Percentiles rank a stretch among this genome's conserved stretches.
phyloP scores from a whole-genome alignment of 2,797 vertebrate genomes.

The Melanotaenia nigrans region DNA sequence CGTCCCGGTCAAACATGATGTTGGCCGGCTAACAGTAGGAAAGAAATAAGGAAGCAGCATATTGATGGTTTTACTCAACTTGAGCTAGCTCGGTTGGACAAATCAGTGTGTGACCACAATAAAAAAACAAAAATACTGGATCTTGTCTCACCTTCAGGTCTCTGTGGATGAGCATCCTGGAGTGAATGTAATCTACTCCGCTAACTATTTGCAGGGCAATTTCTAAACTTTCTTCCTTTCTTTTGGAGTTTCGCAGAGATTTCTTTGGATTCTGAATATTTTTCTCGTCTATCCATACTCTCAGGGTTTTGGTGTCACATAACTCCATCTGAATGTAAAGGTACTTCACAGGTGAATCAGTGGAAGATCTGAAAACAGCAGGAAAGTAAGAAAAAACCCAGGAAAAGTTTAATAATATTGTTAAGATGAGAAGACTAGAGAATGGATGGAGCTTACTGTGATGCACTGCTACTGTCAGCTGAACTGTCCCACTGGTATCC shows the following conservation, averaged over 20 bases:
- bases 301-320: constrained; percentile 84
- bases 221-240: constrained; percentile 66
- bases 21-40: constrained; percentile 84
- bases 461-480: constrained; percentile 56
- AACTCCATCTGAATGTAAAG: constrained; percentile 93
- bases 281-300: constrained; percentile 79
- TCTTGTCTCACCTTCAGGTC: constrained; percentile 88
- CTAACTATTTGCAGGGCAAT: constrained; percentile 81
- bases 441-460: constrained; percentile 63
- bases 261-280: constrained; percentile 46
- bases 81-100: neutral
- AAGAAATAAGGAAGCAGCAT: neutral
- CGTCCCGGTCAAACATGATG: constrained; percentile 85
- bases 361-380: constrained; percentile 33
- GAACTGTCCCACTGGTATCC: constrained; percentile 44
- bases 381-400: neutral
- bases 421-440: neutral
- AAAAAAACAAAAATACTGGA: too few relatives aligned
- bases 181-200: constrained; percentile 89
- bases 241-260: constrained; percentile 3
- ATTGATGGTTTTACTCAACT: neutral
- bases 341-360: constrained; percentile 10
- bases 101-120: neutral
- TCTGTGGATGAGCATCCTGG: constrained; percentile 85
- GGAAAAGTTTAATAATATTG: neutral